Evolutionary conservation across 2,888 invertebrate genomes (phyloP), one percentile per base, ranked within the genome.

Genomic region (Lysandra coridon): DNA sequence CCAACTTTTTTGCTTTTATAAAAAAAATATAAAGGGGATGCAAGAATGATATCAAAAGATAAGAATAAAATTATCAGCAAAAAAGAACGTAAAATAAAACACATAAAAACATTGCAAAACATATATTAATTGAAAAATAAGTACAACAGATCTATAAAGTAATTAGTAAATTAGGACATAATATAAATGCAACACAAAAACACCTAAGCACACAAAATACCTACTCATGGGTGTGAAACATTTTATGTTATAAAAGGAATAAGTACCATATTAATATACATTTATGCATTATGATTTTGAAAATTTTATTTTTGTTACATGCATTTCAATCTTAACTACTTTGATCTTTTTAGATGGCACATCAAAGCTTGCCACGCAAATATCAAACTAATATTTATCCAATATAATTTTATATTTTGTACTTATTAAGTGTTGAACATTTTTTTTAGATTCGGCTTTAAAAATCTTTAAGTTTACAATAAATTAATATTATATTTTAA

Each of bases 41-140:
- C 23, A 64, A 7, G 1, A 64, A 30, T 30, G 0, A 30, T 64
- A 23, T 30, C 10, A 64, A 64, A 64, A 64, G 30, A 64, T 23
- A 10, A 2, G 1, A 30, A 64, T 10, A 12, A 1, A 64, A 64
- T 30, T 30, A 62, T 3, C 4, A 64, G 2, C 12, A 30, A 64
- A 7, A 0, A 57, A 57, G 4, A 57, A 17, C 2, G 17, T 49
- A 57, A 57, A 57, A 57, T 57, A 57, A 57, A 57, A 57, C 57
- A 57, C 17, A 57, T 12, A 57, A 62, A 30, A 64, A 64, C 30
- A 64, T 30, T 64, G 7, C 23, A 64, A 12, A 64, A 64, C 10
- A 64, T 64, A 64, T 64, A 64, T 64, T 64, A 64, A 30, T 64
- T 30, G 64, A 30, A 64, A 23, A 23, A 64, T 64, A 30, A 64